Base-by-base conservation (phyloP, 2,797 vertebrate species). In the Xiphophorus birchmanni region DNA sequence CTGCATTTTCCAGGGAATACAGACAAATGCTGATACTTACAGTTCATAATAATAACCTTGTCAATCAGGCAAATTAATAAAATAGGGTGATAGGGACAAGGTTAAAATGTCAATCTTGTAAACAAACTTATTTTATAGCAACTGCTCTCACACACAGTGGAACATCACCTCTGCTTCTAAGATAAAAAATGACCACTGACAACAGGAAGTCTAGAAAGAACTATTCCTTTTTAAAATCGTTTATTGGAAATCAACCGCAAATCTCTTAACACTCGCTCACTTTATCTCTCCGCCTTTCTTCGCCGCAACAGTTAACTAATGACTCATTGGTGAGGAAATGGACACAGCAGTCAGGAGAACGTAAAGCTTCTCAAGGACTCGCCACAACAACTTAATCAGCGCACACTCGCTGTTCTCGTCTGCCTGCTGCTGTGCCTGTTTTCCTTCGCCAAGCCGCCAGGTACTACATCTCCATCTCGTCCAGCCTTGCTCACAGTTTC, bases 301-400 rank as follows among this genome's bases (percentile, higher is more conserved):
- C 80, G 81, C 69, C 78, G 69, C 6, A 75, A 81, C 63, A 88
- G 77, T 89, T 88, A 88, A 6, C 18, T 79, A 83, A 88, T 87
- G 88, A 87, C 91, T 89, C 92, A 93, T 88, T 88, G 87, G 79
- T 42, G 40, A 90, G 81, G 80, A 82, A 95, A 87, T 82, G 85
- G 87, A 85, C 76, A 76, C 80, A 81, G 79, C 82, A 85, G 82
- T 86, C 50, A 74, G 71, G 72, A 84, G 85, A 89, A 87, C 82
- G 69, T 80, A 80, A 47, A 91, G 83, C 82, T 81, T 89, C 91
- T 91, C 84, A 86, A 88, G 84, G 84, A 89, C 87, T 89, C 54
- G 15, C 91, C 83, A 82, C 85, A 89, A 93, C 89, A 86, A 87
- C 87, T 91, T 92, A 93, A 94, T 94, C 91, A 90, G 87, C 75